phyloP scores from a whole-genome alignment of 1,140 invertebrate genomes.

The Magallana ariakensis region DNA sequence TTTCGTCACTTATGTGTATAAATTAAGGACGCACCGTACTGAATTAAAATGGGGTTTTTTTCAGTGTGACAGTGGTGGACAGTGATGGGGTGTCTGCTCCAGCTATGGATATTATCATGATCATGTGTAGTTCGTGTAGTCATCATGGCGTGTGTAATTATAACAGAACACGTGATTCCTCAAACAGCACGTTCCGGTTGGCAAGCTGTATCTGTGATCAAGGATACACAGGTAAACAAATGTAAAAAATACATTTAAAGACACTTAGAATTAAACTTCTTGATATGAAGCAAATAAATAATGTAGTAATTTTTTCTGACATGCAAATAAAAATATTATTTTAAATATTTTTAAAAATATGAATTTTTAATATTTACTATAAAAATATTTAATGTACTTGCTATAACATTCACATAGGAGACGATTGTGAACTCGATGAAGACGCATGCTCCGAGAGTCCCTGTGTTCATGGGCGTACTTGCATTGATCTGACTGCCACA shows the following conservation, averaged over 20 bases:
- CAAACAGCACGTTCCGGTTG: conserved; percentile 26
- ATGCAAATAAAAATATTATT: no score
- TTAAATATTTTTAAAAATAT: no score
- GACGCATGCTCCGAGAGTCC: conserved; percentile 30
- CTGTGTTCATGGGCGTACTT: conserved; percentile 11
- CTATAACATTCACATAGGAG: background rate
- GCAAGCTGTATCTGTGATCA: conserved; percentile 38
- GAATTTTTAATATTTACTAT: no score
- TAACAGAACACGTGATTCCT: background rate
- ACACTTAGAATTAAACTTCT: no score
- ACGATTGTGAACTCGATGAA: conserved; percentile 37
- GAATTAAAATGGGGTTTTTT: background rate
- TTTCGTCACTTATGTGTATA: background rate
- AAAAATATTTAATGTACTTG: background rate
- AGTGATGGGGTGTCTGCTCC: conserved; percentile 10
- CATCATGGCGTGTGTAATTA: conserved; percentile 31
- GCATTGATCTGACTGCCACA: conserved; percentile 37
- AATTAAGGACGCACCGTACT: no score
- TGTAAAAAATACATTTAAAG: no score
- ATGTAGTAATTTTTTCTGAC: no score
- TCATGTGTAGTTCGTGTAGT: conserved; percentile 41
- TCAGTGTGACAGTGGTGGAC: conserved; percentile 42
- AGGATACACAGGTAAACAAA: conserved; percentile 42
- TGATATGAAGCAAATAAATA: no score
- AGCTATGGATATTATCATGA: conserved; percentile 18